Conservation (phyloP, 2,113 vertebrate species). For the Chiloscyllium plagiosum region DNA sequence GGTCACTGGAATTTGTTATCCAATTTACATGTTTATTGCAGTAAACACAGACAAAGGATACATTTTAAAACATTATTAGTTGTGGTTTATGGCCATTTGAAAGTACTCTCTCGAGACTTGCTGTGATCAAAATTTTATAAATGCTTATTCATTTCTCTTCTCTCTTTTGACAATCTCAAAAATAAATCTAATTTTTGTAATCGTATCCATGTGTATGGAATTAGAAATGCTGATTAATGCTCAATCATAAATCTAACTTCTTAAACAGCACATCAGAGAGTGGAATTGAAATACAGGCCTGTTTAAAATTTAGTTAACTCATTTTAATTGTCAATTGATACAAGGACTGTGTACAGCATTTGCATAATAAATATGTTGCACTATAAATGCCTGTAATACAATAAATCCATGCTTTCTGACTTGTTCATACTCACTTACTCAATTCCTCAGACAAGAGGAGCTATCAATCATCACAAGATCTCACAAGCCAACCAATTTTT, state of each 20-base stretch:
- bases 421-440: background rate
- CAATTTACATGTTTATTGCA: too few species aligned
- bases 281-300: background rate
- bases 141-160: background rate
- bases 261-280: background rate
- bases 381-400: background rate
- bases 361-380: background rate
- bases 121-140: background rate
- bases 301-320: background rate
- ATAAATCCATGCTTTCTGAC: constrained; percentile 23
- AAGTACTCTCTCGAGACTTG: background rate
- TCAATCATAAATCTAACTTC: background rate
- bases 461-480: background rate
- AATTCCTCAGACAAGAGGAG: background rate
- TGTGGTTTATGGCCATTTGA: background rate
- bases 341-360: background rate
- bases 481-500: background rate
- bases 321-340: background rate
- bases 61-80: background rate
- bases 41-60: too few species aligned
- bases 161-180: background rate
- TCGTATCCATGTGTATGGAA: background rate
- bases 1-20: too few species aligned
- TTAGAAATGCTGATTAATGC: background rate
- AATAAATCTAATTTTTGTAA: background rate